phyloP scores from a whole-genome alignment of 2,797 vertebrate genomes.

The Rhabdophis nuchalis region DNA sequence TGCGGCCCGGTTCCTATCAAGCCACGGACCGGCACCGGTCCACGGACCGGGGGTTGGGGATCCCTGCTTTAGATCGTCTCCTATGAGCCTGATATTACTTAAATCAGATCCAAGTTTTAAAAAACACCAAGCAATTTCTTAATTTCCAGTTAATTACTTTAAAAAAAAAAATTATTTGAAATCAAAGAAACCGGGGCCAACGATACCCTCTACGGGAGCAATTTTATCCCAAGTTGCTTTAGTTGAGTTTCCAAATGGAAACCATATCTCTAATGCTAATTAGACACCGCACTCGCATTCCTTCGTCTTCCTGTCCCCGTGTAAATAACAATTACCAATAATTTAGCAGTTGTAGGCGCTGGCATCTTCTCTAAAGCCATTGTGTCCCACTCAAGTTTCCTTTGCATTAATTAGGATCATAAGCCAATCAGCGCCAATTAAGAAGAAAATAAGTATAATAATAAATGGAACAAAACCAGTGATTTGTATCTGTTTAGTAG shows the following conservation, averaged over 20 bases:
- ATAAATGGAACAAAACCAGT: slow-evolving; percentile 73
- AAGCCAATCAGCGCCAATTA: slow-evolving; percentile 77
- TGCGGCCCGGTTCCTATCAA: too few species aligned
- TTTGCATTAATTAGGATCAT: slow-evolving; percentile 77
- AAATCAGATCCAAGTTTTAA: neutral
- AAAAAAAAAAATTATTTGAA: neutral
- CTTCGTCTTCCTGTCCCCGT: slow-evolving; percentile 72
- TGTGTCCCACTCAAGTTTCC: slow-evolving; percentile 76
- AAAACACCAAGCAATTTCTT: neutral
- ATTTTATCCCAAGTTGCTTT: slow-evolving; percentile 63
- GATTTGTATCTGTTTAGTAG: slow-evolving; percentile 75
- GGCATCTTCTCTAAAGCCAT: slow-evolving; percentile 72
- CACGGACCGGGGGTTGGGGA: too few species aligned
- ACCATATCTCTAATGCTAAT: slow-evolving; percentile 76
- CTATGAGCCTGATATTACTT: neutral
- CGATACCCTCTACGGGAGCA: neutral
- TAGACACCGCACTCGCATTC: slow-evolving; percentile 67
- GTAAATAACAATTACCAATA: slow-evolving; percentile 81
- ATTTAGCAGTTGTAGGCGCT: slow-evolving; percentile 76
- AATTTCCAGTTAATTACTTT: neutral
- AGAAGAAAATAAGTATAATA: slow-evolving; percentile 76
- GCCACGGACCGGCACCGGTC: too few species aligned
- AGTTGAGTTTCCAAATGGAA: slow-evolving; percentile 69
- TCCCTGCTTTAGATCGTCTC: neutral
- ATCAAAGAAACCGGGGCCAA: neutral